These are phyloP conservation scores for Tachina grossa DNA, from an alignment of 2,888 invertebrate species.

Conservation along the genomic window DNA sequence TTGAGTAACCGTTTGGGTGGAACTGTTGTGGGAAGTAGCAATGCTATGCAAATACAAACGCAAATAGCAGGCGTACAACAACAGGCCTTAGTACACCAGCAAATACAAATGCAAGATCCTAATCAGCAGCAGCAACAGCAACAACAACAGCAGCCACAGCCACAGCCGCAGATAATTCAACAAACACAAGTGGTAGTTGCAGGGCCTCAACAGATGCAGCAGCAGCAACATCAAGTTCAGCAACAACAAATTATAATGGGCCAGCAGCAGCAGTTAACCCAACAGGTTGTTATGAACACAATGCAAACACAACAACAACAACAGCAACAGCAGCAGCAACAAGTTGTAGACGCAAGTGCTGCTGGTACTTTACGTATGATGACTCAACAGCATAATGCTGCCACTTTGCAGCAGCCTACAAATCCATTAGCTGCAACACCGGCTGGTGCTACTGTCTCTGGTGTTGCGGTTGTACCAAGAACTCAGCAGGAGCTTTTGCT, in stretches of 20 bases:
- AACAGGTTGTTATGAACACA: conserved; percentile 52
- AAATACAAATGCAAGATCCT: conserved; percentile 55
- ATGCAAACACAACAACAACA: conserved; percentile 60
- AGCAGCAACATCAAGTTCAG: conserved; percentile 72
- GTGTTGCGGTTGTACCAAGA: conserved; percentile 74
- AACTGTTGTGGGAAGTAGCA: conserved; percentile 81
- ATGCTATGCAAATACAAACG: conserved; percentile 72
- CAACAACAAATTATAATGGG: conserved; percentile 72
- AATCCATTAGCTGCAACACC: conserved; percentile 74
- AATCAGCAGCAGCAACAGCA: conserved; percentile 73
- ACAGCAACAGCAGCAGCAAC: conserved; percentile 62
- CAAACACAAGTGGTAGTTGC: conserved; percentile 78
- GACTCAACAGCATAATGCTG: conserved; percentile 91
- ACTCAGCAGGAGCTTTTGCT: conserved; percentile 84
- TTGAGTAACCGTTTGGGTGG: conserved; percentile 90
- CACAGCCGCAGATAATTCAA: conserved; percentile 75
- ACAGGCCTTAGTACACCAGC: conserved; percentile 58
- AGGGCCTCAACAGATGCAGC: conserved; percentile 68
- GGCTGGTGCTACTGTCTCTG: conserved; percentile 81
- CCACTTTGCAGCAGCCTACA: conserved; percentile 82
- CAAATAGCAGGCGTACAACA: conserved; percentile 69
- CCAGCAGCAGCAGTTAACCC: conserved; percentile 74
- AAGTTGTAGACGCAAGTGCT: conserved; percentile 85
- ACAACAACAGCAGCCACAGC: conserved; percentile 73
- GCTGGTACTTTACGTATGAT: conserved; percentile 90